Evolutionary conservation across 2,888 invertebrate species (phyloP), one percentile per base, ranked within the genome.

Genomic region (Aproaerema taeniolella): DNA sequence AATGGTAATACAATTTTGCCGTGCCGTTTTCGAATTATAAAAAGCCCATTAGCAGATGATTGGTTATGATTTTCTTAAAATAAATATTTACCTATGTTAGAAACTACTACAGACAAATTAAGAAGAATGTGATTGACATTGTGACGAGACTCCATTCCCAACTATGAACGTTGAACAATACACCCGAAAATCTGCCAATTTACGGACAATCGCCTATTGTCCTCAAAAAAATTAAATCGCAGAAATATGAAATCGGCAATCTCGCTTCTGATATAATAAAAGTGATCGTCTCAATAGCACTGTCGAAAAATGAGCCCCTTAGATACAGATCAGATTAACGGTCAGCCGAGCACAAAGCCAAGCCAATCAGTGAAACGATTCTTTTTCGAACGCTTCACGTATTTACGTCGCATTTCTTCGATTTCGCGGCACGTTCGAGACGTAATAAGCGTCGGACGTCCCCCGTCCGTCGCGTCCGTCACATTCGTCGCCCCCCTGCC

Each of bases 331-430:
- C 79, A 74, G 75, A 85, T 85, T 82, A 83, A 79, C 80, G 80
- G 79, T 75, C 77, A 80, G 60, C 61, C 71, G 73, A 71, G 68
- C 76, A 78, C 81, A 81, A 81, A 81, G 73, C 71, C 63, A 46
- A 60, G 65, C 75, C 82, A 82, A 81, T 82, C 82, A 81, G 71
- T 60, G 62, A 62, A 64, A 70, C 77, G 76, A 80, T 80, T 81
- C 79, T 73, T 76, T 69, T 60, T 50, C 66, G 65, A 64, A 67
- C 67, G 75, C 61, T 74, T 71, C 77, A 71, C 71, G 79, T 81
- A 75, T 78, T 83, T 81, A 79, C 82, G 81, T 81, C 81, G 75
- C 80, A 82, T 86, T 85, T 81, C 82, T 85, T 81, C 85, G 85
- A 83, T 82, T 85, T 78, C 81, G 82, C 75, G 81, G 83, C 83